Evolutionary conservation across 2,113 vertebrate genomes (phyloP), one percentile per base, ranked within the genome.

Genomic region (Chrysochloris asiatica): DNA sequence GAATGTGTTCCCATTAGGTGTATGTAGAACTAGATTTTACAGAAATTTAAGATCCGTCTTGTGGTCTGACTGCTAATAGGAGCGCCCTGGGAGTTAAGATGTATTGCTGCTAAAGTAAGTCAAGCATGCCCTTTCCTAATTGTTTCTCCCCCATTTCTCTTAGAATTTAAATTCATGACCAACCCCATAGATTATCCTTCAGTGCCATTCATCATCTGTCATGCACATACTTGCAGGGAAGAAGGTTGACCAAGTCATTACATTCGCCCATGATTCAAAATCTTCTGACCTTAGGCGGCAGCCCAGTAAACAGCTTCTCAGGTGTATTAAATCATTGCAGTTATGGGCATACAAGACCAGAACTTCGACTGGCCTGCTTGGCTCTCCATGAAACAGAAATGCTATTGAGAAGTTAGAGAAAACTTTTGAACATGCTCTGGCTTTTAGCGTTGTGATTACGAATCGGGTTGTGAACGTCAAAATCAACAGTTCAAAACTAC

Each of bases 151-250:
- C 43, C 54, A n/a, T 76, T 92, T 84, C 72, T 52, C 83, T 59
- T 8, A 72, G n/a, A 89, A 69, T 92, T 92, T 89, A 93, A 94
- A 95, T 89, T 89, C 84, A 78, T 36, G 13, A 80, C 80, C 21
- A 13, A 67, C 54, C 50, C 36, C 48, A 54, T 63, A 52, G 75
- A 92, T 90, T 88, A 82, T 89, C 54, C 83, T 67, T 78, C 2
- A 48, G 5, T 54, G n/a, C 36, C 38, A 91, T 92, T 84, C 69
- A 91, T 94, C 92, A 96, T 79, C 77, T n/a, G 54, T 72, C 41
- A 52, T 79, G 56, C 19, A 86, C 16, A 38, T 92, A 91, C 89
- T 91, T 83, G 26, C 61, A 81, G 73, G 11, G 45, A 82, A 69
- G 30, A 92, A 81, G 67, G 88, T 77, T 87, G 26, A 65, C n/a